Percentiles rank a stretch among this genome's conserved stretches.
Conservation (phyloP, 2,797 vertebrate species). For the Enteromius thamalakanensis region DNA sequence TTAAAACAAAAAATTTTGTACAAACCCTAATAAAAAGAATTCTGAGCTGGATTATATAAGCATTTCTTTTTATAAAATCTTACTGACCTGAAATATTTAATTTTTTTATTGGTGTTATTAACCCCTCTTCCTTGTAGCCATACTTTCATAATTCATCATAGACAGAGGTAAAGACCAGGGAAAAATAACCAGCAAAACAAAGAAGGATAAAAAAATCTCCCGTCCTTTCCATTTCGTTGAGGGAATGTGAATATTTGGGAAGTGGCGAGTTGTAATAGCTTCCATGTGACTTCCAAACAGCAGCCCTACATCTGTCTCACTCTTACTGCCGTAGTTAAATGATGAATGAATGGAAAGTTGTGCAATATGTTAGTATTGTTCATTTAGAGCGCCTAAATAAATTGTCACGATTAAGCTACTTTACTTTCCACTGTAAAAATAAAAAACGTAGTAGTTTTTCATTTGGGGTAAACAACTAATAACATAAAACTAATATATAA, state of each 20-base stretch:
- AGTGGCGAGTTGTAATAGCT: constrained; percentile 42
- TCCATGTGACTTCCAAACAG: constrained; percentile 44
- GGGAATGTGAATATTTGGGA: constrained; percentile 32
- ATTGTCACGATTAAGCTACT: background rate
- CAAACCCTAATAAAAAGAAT: background rate
- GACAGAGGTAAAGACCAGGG: background rate
- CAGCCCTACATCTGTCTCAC: constrained; percentile 16
- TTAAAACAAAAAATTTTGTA: background rate
- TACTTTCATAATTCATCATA: background rate
- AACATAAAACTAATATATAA: background rate
- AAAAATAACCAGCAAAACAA: background rate
- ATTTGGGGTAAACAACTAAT: background rate
- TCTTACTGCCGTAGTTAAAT: constrained; percentile 24
- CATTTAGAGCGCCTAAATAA: background rate
- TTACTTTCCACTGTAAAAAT: background rate
- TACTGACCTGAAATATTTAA: background rate
- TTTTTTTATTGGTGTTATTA: background rate
- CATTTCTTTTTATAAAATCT: background rate
- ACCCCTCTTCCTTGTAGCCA: background rate
- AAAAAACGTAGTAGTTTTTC: background rate
- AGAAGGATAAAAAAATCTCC: background rate
- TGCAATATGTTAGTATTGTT: background rate
- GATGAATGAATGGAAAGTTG: constrained; percentile 30
- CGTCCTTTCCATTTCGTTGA: constrained; percentile 40
- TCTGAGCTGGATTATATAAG: background rate